Evolutionary conservation across 2,888 invertebrate species (phyloP).

Genomic region (Willowsia nigromaculata): DNA sequence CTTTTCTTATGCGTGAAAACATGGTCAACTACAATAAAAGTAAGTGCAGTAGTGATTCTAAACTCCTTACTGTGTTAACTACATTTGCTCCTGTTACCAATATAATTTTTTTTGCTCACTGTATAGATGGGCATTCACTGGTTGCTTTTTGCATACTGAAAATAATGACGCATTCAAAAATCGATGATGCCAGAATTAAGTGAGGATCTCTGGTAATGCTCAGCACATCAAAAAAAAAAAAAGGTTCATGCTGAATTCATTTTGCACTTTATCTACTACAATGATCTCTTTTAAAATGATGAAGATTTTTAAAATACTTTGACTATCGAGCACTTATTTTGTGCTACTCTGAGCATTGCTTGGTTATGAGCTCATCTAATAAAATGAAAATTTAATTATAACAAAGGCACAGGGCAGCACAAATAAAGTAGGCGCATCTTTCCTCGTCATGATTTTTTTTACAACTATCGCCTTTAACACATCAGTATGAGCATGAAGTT

Average conservation of each 20-base stretch:
- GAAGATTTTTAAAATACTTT: not conserved
- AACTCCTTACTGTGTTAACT: too few relatives aligned
- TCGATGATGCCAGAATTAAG: not conserved
- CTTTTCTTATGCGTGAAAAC: not conserved
- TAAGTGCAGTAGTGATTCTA: not conserved
- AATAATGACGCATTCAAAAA: not conserved
- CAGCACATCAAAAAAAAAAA: too few relatives aligned
- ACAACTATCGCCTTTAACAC: not conserved
- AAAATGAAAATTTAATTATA: slow-evolving; percentile 33
- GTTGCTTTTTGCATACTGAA: too few relatives aligned
- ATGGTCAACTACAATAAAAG: not conserved
- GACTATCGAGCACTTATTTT: not conserved
- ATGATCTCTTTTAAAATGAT: slow-evolving; percentile 8
- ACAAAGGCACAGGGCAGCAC: not conserved
- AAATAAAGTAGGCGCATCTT: not conserved
- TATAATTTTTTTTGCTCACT: not conserved
- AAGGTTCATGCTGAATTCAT: too few relatives aligned
- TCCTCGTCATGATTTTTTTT: not conserved
- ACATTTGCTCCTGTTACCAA: not conserved
- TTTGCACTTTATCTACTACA: too few relatives aligned
- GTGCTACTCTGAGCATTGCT: slow-evolving; percentile 5
- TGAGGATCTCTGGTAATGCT: too few relatives aligned
- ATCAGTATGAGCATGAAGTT: not conserved
- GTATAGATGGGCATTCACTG: too few relatives aligned
- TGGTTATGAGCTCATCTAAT: not conserved